Base-by-base conservation (phyloP, 2,797 vertebrate genomes). In the Trichosurus vulpecula region DNA sequence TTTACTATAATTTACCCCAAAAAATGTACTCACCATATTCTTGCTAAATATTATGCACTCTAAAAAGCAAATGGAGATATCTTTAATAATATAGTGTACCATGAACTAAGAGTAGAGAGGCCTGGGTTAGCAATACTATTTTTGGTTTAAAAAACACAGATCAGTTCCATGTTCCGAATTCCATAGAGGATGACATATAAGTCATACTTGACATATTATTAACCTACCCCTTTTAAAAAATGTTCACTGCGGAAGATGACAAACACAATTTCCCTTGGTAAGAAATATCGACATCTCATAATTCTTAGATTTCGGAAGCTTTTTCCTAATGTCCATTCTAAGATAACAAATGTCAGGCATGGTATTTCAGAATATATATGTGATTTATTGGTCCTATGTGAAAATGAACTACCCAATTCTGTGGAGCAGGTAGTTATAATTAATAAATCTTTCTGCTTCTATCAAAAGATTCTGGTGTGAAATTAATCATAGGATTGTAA, bases 391-490 rank as follows among this genome's bases (percentile, higher is more conserved):
- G 95, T 56, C 51, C 27, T 89, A 56, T 91, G 10, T 90, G 61
- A 97, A 57, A 94, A 95, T 29, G 91, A 94, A 66, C 56, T 41
- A 55, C 51, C 61, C 31, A 25, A 54, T 92, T 97, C 55, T 47
- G 2, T 91, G 52, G 92, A 96, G 94, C 92, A 96, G 95, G 90
- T 13, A 94, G 92, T 54, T 90, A 13, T 93, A 93, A 90, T 94
- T 93, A 92, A 92, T 81, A 55, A 9, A 87, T 87, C 41, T 87
- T 35, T 6, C 47, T 91, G 81, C 51, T 30, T 96, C 41, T 74
- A 55, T 47, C 91, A 90, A 31, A 95, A 91, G 58, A 25, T 92
- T 89, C 54, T 41, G 91, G 0, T 87, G 47, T 87, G 41, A 87
- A 87, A 47, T 47, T 47, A 87, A 51, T 87, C 19, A 51, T 47